Percentiles rank a stretch among this genome's conserved stretches.
These are phyloP conservation scores for Lasiurus borealis DNA, from an alignment of 2,113 vertebrate species.

Conservation along the genomic window DNA sequence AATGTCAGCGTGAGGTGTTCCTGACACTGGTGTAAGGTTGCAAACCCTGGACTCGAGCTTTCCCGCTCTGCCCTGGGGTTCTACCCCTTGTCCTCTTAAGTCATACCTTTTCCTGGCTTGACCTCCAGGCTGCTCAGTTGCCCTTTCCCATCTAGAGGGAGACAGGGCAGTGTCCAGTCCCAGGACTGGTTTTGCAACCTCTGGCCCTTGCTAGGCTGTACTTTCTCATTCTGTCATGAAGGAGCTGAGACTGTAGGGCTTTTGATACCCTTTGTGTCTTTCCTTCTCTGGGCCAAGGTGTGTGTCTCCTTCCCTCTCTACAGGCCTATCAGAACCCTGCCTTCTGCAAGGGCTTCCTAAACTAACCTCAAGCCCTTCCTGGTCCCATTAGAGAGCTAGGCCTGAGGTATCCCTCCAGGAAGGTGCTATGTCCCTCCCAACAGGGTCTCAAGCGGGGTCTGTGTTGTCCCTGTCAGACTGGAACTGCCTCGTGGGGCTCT, in stretches of 20 bases:
- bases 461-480: background rate
- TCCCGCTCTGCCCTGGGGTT: background rate
- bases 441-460: background rate
- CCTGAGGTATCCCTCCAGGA: no score
- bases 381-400: background rate
- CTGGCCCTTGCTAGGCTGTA: background rate
- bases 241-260: background rate
- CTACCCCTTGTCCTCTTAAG: background rate
- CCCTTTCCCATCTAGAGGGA: background rate
- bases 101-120: background rate
- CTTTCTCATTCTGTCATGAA: conserved; percentile 32
- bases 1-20: background rate
- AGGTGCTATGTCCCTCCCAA: background rate
- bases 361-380: background rate
- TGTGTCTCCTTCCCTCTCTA: background rate
- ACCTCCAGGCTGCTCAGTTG: background rate
- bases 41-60: background rate
- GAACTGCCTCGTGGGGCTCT: background rate
- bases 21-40: background rate
- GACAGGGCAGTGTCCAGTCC: background rate
- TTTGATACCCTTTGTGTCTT: background rate
- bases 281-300: background rate
- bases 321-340: background rate
- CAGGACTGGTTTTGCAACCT: background rate
- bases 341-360: background rate